Conservation (phyloP, 2,113 vertebrate species). For the Microtus richardsoni region DNA sequence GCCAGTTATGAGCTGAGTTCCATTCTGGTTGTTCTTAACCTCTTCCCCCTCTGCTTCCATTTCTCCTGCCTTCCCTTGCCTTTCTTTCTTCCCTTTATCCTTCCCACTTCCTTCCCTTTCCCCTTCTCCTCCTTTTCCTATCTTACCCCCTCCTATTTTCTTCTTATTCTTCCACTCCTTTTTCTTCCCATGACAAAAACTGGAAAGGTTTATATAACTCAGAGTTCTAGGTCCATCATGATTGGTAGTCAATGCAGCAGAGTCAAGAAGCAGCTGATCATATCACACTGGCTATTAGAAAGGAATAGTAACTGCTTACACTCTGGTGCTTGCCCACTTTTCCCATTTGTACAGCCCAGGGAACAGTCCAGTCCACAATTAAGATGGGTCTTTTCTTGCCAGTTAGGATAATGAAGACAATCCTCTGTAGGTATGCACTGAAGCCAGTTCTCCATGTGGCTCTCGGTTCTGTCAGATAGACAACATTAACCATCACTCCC, state of each 20-base stretch:
- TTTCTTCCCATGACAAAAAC: background rate
- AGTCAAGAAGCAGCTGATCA: background rate
- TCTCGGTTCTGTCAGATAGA: too few relatives aligned
- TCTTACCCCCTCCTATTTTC: too few relatives aligned
- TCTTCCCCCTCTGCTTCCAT: background rate
- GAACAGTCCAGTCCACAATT: background rate
- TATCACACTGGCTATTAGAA: too few relatives aligned
- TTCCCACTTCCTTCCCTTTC: too few relatives aligned
- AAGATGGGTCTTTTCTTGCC: too few relatives aligned
- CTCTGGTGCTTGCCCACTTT: background rate
- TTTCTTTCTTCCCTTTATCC: background rate
- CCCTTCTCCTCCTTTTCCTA: background rate
- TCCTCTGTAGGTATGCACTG: background rate
- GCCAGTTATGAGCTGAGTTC: constrained; percentile 34
- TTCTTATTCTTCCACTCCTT: too few relatives aligned
- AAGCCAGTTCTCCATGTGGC: background rate
- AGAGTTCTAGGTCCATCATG: too few relatives aligned
- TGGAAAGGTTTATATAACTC: background rate
- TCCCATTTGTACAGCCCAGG: background rate
- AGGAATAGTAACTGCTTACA: background rate
- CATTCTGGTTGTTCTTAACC: background rate
- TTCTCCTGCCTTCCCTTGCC: too few relatives aligned
- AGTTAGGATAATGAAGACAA: background rate
- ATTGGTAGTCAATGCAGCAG: too few relatives aligned
- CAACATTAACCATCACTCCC: background rate